phyloP scores from a whole-genome alignment of 2,888 invertebrate genomes.

The Polietes domitor region DNA sequence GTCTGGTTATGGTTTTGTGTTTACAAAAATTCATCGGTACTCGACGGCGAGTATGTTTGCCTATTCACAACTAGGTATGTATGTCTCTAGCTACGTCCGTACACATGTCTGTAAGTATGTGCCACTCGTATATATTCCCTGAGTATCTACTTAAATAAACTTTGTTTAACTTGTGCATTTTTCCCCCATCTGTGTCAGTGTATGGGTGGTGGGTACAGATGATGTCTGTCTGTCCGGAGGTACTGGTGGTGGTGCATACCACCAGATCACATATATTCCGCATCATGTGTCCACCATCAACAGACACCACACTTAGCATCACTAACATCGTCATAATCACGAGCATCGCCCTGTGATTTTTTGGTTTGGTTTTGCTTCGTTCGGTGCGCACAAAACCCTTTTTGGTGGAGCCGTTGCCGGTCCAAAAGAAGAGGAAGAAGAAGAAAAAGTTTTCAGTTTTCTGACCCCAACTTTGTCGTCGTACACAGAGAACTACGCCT shows the following conservation, averaged over 20 bases:
- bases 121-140: background rate
- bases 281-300: background rate
- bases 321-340: conserved; percentile 30
- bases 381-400: conserved; percentile 28
- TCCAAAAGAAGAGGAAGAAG: background rate
- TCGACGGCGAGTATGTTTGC: conserved; percentile 36
- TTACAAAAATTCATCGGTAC: conserved; percentile 42
- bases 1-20: conserved; percentile 30
- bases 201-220: background rate
- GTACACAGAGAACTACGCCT: conserved; percentile 10
- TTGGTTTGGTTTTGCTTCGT: background rate
- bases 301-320: conserved; percentile 14
- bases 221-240: too few relatives aligned
- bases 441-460: conserved; percentile 63
- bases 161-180: conserved; percentile 45
- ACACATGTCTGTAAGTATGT: background rate
- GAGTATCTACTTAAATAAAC: background rate
- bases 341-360: conserved; percentile 36
- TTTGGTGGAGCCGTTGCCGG: conserved; percentile 16
- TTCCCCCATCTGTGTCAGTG: background rate
- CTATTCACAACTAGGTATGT: conserved; percentile 18
- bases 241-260: background rate
- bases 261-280: conserved; percentile 19
- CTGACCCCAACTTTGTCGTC: conserved; percentile 45
- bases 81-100: background rate